These are phyloP conservation scores for Autographa gamma DNA, from an alignment of 2,888 invertebrate genomes.

Conservation along the genomic window DNA sequence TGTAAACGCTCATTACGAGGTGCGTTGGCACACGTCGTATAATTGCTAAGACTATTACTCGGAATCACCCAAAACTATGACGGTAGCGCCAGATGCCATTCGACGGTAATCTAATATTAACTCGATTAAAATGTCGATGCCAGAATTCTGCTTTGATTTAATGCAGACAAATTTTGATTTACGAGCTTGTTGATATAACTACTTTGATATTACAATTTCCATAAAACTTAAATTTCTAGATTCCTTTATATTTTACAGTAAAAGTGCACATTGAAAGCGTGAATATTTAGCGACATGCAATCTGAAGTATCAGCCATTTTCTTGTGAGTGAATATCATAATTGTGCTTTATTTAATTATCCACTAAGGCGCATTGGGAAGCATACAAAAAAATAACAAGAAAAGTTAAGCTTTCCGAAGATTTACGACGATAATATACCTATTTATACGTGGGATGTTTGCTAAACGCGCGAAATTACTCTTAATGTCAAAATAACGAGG, in stretches of 20 bases:
- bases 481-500: slow-evolving; percentile 5
- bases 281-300: background rate
- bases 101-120: slow-evolving; percentile 32
- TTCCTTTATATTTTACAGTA: background rate
- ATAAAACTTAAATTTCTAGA: background rate
- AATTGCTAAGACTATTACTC: slow-evolving; percentile 37
- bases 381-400: background rate
- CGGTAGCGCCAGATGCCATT: slow-evolving; percentile 15
- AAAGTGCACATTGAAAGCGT: background rate
- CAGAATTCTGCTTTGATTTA: background rate
- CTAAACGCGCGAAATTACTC: background rate
- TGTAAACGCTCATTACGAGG: slow-evolving; percentile 39
- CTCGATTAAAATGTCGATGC: slow-evolving; percentile 11
- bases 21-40: slow-evolving; percentile 37
- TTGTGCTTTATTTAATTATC: background rate
- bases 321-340: background rate
- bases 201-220: background rate
- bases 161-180: slow-evolving; percentile 3
- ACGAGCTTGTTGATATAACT: too few species aligned
- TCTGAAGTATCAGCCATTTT: background rate
- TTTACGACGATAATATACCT: background rate
- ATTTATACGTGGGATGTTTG: background rate
- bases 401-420: background rate
- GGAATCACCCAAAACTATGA: slow-evolving; percentile 37
- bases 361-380: background rate